Conservation (phyloP, 2,888 invertebrate genomes). For the Timandra comae region DNA sequence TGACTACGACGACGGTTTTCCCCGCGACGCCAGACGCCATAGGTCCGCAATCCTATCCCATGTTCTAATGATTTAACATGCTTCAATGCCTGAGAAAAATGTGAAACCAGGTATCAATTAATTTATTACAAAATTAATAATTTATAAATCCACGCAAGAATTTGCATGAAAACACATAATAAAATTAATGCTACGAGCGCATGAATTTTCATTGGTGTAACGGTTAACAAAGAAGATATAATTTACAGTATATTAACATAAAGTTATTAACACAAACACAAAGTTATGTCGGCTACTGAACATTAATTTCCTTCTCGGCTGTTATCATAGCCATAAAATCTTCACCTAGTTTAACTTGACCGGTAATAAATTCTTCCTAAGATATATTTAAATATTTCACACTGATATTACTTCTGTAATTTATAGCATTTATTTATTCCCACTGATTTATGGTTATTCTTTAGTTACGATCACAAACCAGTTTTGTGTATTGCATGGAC, state of each 20-base stretch:
- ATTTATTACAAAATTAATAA: slow-evolving; percentile 17
- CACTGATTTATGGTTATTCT: slow-evolving; percentile 19
- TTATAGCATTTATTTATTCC: slow-evolving; percentile 21
- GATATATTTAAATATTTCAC: slow-evolving; percentile 18
- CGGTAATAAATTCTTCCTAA: slow-evolving; percentile 14
- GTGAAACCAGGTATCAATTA: slow-evolving; percentile 31
- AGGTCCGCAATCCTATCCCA: slow-evolving; percentile 29
- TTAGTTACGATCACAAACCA: slow-evolving; percentile 18
- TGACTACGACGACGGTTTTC: slow-evolving; percentile 15
- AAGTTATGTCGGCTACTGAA: too few species aligned
- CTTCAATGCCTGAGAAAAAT: slow-evolving; percentile 66
- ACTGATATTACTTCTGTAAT: slow-evolving; percentile 17
- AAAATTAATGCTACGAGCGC: too few species aligned
- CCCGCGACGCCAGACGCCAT: slow-evolving; percentile 20
- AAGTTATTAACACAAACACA: too few species aligned
- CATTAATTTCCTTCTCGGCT: slow-evolving; percentile 10
- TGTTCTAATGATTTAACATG: too few species aligned
- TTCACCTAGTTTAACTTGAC: slow-evolving; percentile 12
- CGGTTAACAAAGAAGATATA: too few species aligned
- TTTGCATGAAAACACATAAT: too few species aligned
- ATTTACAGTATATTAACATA: too few species aligned
- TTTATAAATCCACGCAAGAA: too few species aligned
- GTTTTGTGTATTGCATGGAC: slow-evolving; percentile 12
- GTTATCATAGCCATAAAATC: slow-evolving; percentile 13
- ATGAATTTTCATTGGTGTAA: too few species aligned